A percentile compares a stretch with the other conserved stretches of the same genome.
Evolutionary conservation across 2,888 invertebrate species (phyloP).

Genomic region (Augochlorella aurata): DNA sequence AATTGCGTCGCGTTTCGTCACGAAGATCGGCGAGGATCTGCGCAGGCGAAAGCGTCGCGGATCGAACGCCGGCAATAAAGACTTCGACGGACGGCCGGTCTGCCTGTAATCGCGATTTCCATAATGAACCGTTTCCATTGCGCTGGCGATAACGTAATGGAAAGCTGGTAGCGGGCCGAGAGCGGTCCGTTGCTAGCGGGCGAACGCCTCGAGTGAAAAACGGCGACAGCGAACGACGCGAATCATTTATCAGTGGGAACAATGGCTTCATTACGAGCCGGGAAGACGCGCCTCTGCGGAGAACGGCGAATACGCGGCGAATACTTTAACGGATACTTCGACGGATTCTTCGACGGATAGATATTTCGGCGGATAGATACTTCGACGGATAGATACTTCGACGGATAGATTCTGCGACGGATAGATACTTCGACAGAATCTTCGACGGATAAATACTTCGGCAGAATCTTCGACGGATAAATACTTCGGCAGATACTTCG

Average conservation of each 20-base stretch:
- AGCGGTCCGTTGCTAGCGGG: background rate
- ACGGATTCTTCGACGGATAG: too few species aligned
- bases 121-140: constrained; percentile 33
- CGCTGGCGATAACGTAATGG: constrained; percentile 23
- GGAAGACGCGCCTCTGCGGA: background rate
- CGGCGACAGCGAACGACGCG: constrained; percentile 17
- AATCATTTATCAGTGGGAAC: constrained; percentile 39
- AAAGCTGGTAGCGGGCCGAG: background rate
- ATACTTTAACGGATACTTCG: too few species aligned
- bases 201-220: constrained; percentile 1
- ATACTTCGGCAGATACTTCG: too few species aligned
- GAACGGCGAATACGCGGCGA: background rate
- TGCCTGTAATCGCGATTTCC: constrained; percentile 38
- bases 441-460: too few species aligned
- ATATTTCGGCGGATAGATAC: too few species aligned
- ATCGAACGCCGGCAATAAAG: constrained; percentile 30
- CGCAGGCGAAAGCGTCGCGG: constrained; percentile 26
- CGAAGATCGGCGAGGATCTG: constrained; percentile 11
- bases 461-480: too few species aligned
- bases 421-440: too few species aligned
- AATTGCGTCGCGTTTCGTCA: constrained; percentile 35
- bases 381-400: too few species aligned
- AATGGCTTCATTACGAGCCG: constrained; percentile 41
- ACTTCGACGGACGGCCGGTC: constrained; percentile 23
- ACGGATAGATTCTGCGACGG: too few species aligned